phyloP scores from a whole-genome alignment of 2,888 invertebrate species.

The Phaedon cochleariae region DNA sequence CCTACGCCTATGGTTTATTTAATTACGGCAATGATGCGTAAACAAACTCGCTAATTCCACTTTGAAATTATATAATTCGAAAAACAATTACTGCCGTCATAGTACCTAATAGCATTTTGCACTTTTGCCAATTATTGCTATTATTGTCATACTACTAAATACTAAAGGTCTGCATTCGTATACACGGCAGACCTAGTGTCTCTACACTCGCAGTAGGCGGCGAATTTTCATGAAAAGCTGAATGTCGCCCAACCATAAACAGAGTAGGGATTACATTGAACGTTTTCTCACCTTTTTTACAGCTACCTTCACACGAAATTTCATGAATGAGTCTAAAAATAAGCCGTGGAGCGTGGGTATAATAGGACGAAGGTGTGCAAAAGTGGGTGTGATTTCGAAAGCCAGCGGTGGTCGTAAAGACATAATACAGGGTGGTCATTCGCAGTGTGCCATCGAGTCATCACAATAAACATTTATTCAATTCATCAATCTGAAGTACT shows the following conservation, averaged over 20 bases:
- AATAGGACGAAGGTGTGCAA: constrained; percentile 25
- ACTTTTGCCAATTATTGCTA: background rate
- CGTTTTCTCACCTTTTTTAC: constrained; percentile 29
- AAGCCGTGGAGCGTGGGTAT: constrained; percentile 14
- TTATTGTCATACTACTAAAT: too few species aligned
- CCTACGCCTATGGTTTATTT: background rate
- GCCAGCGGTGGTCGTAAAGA: constrained; percentile 26
- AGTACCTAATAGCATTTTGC: constrained; percentile 1
- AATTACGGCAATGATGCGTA: background rate
- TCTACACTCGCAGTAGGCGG: background rate
- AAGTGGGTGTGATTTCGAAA: constrained; percentile 28
- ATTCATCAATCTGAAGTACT: too few species aligned
- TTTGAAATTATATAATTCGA: constrained; percentile 32
- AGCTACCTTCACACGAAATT: constrained; percentile 20
- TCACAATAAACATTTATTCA: too few species aligned
- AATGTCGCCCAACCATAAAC: background rate
- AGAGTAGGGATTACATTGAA: too few species aligned
- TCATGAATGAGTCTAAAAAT: constrained; percentile 34
- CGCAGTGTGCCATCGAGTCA: too few species aligned
- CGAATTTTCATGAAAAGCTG: constrained; percentile 7
- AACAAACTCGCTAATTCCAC: background rate
- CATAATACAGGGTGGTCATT: too few species aligned
- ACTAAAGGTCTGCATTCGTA: too few species aligned
- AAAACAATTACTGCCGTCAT: constrained; percentile 19
- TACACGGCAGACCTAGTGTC: background rate